A percentile compares a stretch with the other conserved stretches of the same genome.
Conservation (phyloP, 1,140 invertebrate genomes). For the Listronotus bonariensis region DNA sequence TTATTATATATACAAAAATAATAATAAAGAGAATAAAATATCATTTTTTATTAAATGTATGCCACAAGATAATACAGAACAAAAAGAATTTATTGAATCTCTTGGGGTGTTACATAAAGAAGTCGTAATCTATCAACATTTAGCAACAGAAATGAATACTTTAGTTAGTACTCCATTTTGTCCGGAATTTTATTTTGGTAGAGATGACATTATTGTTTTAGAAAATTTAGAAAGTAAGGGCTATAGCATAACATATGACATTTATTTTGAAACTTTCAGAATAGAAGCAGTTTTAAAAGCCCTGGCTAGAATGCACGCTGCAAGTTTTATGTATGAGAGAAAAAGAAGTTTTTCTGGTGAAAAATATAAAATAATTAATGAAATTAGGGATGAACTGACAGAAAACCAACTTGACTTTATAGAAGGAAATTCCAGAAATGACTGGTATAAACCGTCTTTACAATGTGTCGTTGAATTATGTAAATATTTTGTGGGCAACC, state of each 20-base stretch:
- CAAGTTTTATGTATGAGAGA: neutral
- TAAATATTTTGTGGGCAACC: neutral
- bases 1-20: neutral
- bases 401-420: neutral
- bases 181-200: slow-evolving; percentile 5
- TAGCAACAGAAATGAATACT: neutral
- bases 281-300: neutral
- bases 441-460: neutral
- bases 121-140: neutral
- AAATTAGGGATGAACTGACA: neutral
- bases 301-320: slow-evolving; percentile 4
- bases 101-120: slow-evolving; percentile 1
- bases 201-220: slow-evolving; percentile 3
- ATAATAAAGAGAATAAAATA: neutral
- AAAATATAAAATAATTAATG: neutral
- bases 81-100: neutral
- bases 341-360: neutral
- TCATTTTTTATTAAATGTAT: slow-evolving; percentile 2
- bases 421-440: neutral
- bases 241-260: neutral
- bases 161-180: neutral
- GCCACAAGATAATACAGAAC: neutral
- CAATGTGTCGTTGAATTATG: neutral
- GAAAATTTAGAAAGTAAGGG: neutral
- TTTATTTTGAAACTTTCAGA: neutral